Evolutionary conservation across 1,140 invertebrate genomes (phyloP).

Genomic region (Zaprionus vittiger): DNA sequence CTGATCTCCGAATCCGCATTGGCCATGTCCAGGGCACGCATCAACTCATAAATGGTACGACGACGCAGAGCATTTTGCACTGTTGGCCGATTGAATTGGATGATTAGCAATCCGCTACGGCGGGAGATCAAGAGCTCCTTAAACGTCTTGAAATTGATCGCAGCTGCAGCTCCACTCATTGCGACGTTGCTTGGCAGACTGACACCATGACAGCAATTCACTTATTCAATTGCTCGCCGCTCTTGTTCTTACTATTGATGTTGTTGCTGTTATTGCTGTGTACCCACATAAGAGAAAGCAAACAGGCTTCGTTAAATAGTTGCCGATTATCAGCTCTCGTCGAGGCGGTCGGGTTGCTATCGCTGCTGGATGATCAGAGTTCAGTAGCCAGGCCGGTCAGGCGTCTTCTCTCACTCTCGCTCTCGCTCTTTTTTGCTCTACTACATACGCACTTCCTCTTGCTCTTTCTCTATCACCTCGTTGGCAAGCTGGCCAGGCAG

Average conservation of each 20-base stretch:
- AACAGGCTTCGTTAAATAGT: slow-evolving; percentile 29
- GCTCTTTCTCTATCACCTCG: neutral
- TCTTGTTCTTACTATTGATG: neutral
- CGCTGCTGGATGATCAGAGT: slow-evolving; percentile 35
- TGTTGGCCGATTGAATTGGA: slow-evolving; percentile 90
- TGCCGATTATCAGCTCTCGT: slow-evolving; percentile 27
- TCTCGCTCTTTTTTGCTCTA: neutral
- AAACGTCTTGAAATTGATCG: slow-evolving; percentile 44
- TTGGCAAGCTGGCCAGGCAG: slow-evolving; percentile 22
- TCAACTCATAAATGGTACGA: slow-evolving; percentile 65
- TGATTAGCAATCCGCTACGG: slow-evolving; percentile 75
- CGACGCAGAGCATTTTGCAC: slow-evolving; percentile 92
- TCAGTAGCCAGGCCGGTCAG: neutral
- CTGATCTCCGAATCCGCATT: slow-evolving; percentile 47
- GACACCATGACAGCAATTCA: slow-evolving; percentile 9
- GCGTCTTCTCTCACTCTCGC: neutral
- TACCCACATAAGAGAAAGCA: slow-evolving; percentile 17
- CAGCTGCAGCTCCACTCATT: slow-evolving; percentile 36
- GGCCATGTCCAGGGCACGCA: slow-evolving; percentile 60
- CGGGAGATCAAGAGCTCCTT: slow-evolving; percentile 58
- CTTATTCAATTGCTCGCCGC: slow-evolving; percentile 19
- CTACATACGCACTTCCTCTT: neutral
- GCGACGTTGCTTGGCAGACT: slow-evolving; percentile 25
- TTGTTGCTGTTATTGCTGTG: neutral
- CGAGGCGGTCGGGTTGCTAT: slow-evolving; percentile 33